These are phyloP conservation scores for Thereuonema tuberculata DNA, from an alignment of 1,140 invertebrate genomes.

Conservation along the genomic window DNA sequence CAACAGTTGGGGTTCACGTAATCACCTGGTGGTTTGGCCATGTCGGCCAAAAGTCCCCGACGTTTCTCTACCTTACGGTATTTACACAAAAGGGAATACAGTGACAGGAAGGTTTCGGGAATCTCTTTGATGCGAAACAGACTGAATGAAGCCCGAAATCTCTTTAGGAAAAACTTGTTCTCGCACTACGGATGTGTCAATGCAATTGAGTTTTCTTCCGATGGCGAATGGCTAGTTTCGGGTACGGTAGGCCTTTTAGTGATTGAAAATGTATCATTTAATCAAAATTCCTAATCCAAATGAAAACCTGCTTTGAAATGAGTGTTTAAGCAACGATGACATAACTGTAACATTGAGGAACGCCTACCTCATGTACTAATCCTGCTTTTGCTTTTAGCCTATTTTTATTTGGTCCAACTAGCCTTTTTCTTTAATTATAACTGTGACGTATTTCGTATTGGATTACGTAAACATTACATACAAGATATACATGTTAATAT, in stretches of 20 bases:
- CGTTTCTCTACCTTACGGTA: too few relatives aligned
- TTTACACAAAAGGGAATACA: too few relatives aligned
- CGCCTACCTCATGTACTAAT: too few relatives aligned
- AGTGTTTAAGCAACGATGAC: slow-evolving; percentile 4
- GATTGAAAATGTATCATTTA: too few relatives aligned
- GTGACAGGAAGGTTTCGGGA: not conserved
- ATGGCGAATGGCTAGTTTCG: slow-evolving; percentile 71
- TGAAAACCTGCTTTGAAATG: not conserved
- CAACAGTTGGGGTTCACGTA: not conserved
- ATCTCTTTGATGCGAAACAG: slow-evolving; percentile 22
- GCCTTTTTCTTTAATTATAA: too few relatives aligned
- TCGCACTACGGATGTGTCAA: slow-evolving; percentile 93
- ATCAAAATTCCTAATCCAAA: not conserved
- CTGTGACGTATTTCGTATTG: too few relatives aligned
- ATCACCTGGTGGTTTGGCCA: not conserved
- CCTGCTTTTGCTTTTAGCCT: too few relatives aligned
- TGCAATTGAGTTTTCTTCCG: slow-evolving; percentile 83
- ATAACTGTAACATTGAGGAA: too few relatives aligned
- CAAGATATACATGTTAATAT: too few relatives aligned
- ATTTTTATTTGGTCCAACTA: too few relatives aligned
- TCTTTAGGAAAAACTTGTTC: slow-evolving; percentile 69
- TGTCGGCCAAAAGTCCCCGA: not conserved
- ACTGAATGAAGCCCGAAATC: slow-evolving; percentile 34
- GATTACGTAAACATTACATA: too few relatives aligned
- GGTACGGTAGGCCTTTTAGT: slow-evolving; percentile 41